Conservation (phyloP, 2,113 vertebrate genomes). For the Gymnocephalus cernua region DNA sequence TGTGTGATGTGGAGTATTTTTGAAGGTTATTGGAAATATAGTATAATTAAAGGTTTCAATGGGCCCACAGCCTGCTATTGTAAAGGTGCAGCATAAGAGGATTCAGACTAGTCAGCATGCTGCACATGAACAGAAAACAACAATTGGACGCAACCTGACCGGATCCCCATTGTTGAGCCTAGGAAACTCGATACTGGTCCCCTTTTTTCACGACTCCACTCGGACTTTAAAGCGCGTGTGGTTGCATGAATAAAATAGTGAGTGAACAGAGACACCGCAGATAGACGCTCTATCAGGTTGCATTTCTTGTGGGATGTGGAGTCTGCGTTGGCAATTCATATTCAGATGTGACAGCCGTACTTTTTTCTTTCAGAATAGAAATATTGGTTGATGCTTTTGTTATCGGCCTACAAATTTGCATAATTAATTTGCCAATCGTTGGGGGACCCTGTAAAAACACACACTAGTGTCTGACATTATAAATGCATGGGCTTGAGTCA, state of each 20-base stretch:
- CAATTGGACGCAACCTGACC: conserved; percentile 76
- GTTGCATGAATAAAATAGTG: conserved; percentile 82
- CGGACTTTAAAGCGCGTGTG: conserved; percentile 67
- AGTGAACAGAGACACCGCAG: conserved; percentile 38
- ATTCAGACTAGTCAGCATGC: conserved; percentile 69
- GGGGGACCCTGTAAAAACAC: background rate
- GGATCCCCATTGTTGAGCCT: conserved; percentile 71
- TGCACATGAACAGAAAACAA: conserved; percentile 69
- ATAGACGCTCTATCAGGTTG: conserved; percentile 66
- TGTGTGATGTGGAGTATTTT: background rate
- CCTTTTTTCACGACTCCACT: conserved; percentile 45
- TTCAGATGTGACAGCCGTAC: conserved; percentile 2
- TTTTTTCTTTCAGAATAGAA: conserved; percentile 5
- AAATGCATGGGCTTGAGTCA: background rate
- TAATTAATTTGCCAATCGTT: background rate
- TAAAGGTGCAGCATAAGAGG: conserved; percentile 15
- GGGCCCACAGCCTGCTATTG: conserved; percentile 24
- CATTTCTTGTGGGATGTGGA: conserved; percentile 38
- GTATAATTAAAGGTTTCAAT: conserved; percentile 23
- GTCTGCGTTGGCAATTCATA: background rate
- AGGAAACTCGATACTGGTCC: conserved; percentile 67
- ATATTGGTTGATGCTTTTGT: background rate
- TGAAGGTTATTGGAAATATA: background rate
- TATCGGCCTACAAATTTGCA: background rate
- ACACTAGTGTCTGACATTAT: background rate